These are phyloP conservation scores for Barypeithes pellucidus DNA, from an alignment of 2,888 invertebrate species.

Conservation along the genomic window DNA sequence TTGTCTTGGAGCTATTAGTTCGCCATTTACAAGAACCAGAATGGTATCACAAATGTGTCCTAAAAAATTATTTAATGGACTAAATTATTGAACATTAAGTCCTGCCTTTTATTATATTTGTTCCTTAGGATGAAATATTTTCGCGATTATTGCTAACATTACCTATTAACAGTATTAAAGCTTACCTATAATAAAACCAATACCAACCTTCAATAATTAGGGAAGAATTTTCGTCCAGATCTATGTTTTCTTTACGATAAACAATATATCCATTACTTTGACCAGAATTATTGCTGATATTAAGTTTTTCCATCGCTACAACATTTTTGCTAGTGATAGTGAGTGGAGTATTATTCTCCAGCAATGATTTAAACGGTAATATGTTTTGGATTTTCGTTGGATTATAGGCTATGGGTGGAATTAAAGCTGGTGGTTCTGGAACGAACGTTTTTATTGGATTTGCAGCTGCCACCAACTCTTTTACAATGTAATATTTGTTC, in stretches of 20 bases:
- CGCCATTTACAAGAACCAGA: slow-evolving; percentile 70
- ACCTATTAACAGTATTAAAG: too few species aligned
- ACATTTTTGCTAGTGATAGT: slow-evolving; percentile 51
- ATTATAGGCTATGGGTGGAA: slow-evolving; percentile 82
- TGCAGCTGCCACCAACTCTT: slow-evolving; percentile 71
- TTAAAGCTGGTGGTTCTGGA: slow-evolving; percentile 81
- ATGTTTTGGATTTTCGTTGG: slow-evolving; percentile 58
- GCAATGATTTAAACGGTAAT: slow-evolving; percentile 49
- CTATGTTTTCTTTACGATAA: slow-evolving; percentile 68
- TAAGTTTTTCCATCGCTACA: slow-evolving; percentile 66
- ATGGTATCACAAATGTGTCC: slow-evolving; percentile 71
- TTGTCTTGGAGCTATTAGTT: slow-evolving; percentile 66
- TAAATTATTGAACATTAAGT: too few species aligned
- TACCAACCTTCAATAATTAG: slow-evolving; percentile 68
- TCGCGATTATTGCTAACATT: too few species aligned
- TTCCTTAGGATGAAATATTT: too few species aligned
- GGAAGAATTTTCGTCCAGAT: slow-evolving; percentile 59
- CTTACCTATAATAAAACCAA: too few species aligned
- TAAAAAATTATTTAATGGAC: too few species aligned
- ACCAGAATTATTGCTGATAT: slow-evolving; percentile 70
- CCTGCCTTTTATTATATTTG: too few species aligned
- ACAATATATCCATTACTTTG: slow-evolving; percentile 74
- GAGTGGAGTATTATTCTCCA: slow-evolving; percentile 50
- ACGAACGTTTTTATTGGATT: slow-evolving; percentile 64
- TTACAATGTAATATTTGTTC: slow-evolving; percentile 77